Evolutionary conservation across 2,888 invertebrate species (phyloP), one percentile per base, ranked within the genome.

Genomic region (Eurytoma californica): DNA sequence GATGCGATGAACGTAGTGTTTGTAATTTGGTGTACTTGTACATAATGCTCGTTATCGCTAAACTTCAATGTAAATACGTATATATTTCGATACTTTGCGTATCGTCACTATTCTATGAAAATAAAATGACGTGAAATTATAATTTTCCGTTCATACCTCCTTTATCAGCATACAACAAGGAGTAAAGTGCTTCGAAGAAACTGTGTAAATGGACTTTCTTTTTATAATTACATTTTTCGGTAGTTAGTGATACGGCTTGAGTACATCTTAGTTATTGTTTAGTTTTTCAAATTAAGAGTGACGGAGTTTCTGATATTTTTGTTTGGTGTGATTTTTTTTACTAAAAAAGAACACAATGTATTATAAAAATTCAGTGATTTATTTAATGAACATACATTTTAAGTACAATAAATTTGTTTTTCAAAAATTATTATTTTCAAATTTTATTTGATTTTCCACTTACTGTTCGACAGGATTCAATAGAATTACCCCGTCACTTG

Each of bases 21-120:
- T 88, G 88, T 87, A 88, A 88, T 87, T 89, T 85, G 85, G 85
- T 89, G 88, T 89, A 80, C 84, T 86, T 88, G 88, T 88, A 90
- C 86, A 90, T 89, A 90, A 85, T 83, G 84, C 84, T 86, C 86
- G 87, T 88, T 88, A 87, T 86, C 73, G 82, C 82, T 88, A 87
- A 84, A 84, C 86, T 84, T 87, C 84, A 86, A 86, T 88, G 88
- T 88, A 87, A 86, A 88, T 87, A 88, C 85, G 86, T 87, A 87
- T 86, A 87, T 85, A 87, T 88, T 88, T 85, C 87, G 86, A 84
- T 88, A 88, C 87, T 86, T 87, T 82, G 86, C 85, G 87, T 87
- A 88, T 87, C 88, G 87, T 82, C 84, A 84, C 86, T 87, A 84
- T 84, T 84, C 85, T 85, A 87, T 85, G 84, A 82, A 88, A 78